Conservation (phyloP, 2,797 vertebrate genomes). For the Margarornis squamiger region DNA sequence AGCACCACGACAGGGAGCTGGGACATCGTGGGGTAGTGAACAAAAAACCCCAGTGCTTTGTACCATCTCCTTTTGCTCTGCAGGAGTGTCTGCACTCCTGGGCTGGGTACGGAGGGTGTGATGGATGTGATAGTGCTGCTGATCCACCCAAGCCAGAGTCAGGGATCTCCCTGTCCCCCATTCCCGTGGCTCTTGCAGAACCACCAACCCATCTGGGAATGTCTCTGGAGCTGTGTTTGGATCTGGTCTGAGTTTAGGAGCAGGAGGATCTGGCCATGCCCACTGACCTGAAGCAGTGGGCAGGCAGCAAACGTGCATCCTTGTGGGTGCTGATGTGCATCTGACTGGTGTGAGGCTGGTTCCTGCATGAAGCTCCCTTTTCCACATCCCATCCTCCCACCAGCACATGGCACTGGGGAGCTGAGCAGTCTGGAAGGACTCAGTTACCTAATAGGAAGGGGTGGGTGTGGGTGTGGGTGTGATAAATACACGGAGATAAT, state of each 20-base stretch:
- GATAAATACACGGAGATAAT: constrained; percentile 54
- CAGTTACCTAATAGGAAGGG: constrained; percentile 59
- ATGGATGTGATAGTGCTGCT: rapidly evolving
- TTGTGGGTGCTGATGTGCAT: neutral
- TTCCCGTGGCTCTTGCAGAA: neutral
- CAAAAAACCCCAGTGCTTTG: neutral
- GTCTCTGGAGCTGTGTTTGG: neutral
- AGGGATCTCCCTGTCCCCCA: rapidly evolving
- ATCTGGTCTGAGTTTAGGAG: neutral
- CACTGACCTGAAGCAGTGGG: rapidly evolving
- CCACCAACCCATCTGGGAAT: rapidly evolving
- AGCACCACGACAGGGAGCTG: neutral
- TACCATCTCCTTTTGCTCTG: neutral
- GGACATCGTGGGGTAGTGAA: rapidly evolving
- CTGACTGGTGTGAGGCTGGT: neutral
- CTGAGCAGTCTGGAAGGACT: neutral
- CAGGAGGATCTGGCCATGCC: rapidly evolving
- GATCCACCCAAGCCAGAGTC: neutral
- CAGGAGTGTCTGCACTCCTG: rapidly evolving
- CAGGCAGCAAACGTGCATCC: rapidly evolving
- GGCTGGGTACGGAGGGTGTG: neutral
- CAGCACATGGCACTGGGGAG: rapidly evolving
- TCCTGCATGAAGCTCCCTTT: neutral
- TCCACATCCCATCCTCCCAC: neutral
- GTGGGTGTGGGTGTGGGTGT: constrained; percentile 49